Percentiles rank a stretch among this genome's conserved stretches.
Evolutionary conservation across 1,140 invertebrate genomes (phyloP).

Genomic region (Trissolcus basalis): DNA sequence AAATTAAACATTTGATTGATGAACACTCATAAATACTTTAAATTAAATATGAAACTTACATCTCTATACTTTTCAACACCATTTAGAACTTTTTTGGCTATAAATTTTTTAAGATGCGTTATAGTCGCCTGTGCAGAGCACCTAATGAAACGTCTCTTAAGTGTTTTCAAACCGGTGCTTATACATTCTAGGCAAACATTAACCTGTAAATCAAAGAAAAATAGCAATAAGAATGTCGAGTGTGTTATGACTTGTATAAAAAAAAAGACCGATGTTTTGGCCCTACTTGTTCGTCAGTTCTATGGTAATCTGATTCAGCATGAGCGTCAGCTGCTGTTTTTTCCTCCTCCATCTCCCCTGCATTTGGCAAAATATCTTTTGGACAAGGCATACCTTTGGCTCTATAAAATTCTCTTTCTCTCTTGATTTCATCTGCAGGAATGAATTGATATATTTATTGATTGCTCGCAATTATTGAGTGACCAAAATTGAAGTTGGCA

Average conservation of each 20-base stretch:
- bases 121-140: constrained; percentile 97
- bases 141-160: constrained; percentile 92
- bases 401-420: constrained; percentile 92
- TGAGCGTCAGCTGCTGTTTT: constrained; percentile 81
- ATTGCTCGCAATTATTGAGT: too few relatives aligned
- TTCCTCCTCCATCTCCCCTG: constrained; percentile 80
- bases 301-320: constrained; percentile 92
- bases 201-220: constrained; percentile 76
- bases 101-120: constrained; percentile 97
- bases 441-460: constrained; percentile 4
- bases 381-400: constrained; percentile 89
- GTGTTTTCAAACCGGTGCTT: constrained; percentile 87
- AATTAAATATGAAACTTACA: constrained; percentile 83
- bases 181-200: constrained; percentile 93
- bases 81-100: constrained; percentile 96
- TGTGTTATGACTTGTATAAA: too few relatives aligned
- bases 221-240: constrained; percentile 2
- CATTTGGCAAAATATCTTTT: constrained; percentile 87
- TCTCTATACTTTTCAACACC: constrained; percentile 95
- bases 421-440: constrained; percentile 86
- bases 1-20: not conserved
- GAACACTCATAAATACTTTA: not conserved
- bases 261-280: too few relatives aligned
- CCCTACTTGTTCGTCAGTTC: constrained; percentile 94
- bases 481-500: too few relatives aligned